Evolutionary conservation across 2,888 invertebrate genomes (phyloP).

Genomic region (Aricia artaxerxes): DNA sequence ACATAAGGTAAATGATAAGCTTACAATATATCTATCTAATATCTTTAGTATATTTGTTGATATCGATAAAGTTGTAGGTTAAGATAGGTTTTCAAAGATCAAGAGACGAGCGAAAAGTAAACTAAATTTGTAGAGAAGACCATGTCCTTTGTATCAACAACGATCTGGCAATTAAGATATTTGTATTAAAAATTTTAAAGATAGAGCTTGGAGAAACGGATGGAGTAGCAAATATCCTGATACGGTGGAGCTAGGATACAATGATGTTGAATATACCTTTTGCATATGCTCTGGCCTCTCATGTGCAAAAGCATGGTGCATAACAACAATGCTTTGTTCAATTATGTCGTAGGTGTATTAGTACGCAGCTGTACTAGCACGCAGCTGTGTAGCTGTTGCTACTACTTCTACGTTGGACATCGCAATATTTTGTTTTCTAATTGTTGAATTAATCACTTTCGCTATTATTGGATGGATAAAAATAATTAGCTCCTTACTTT

Average conservation of each 20-base stretch:
- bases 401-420: background rate
- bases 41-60: background rate
- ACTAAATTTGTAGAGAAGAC: no score
- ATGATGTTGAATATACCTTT: no score
- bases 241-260: no score
- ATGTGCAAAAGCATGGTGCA: background rate
- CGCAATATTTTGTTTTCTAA: background rate
- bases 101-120: no score
- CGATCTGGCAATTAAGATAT: no score
- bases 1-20: constrained; percentile 29
- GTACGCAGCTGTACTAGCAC: background rate
- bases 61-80: background rate
- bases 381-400: constrained; percentile 13
- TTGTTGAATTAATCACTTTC: background rate
- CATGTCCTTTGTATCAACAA: no score
- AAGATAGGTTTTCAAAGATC: background rate
- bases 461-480: background rate
- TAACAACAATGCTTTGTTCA: background rate
- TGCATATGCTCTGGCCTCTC: background rate
- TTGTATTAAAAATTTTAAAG: no score
- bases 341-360: constrained; percentile 18
- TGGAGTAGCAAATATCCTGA: no score
- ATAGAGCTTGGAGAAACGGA: no score
- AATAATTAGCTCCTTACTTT: background rate
- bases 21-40: background rate